Evolutionary conservation across 2,113 vertebrate genomes (phyloP), one percentile per base, ranked within the genome.

Genomic region (Macquaria ambigua): DNA sequence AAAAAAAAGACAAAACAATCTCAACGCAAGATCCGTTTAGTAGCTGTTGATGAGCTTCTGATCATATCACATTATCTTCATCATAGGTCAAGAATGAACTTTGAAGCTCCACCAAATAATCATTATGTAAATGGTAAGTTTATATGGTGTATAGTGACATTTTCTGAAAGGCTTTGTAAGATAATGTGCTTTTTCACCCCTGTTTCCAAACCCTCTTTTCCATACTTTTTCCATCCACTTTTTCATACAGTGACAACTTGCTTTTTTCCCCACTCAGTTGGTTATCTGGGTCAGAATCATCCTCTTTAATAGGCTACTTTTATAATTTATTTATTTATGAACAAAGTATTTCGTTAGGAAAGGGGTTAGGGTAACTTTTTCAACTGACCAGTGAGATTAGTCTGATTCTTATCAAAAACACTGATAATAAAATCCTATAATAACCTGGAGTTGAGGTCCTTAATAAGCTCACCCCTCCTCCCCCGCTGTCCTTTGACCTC

Each of bases 251-350:
- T 21, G 16, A 55, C 23, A 78, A 62, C 18, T 9, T 72, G 58
- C 41, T 79, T 58, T 71, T 59, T 64, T 71, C 6, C 39, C 76
- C 71, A 80, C 43, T 11, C 4, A 11, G 20, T 14, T 41, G 9
- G 11, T 21, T 16, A 50, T 15, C 20, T 50, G 43, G 14, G 3
- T 64, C 23, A 73, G 52, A 56, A 39, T 25, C 2, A 20, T 10
- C 21, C 64, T 43, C 64, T 43, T 6, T 66, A 5, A 39, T 41
- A 3, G 11, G 10, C 39, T 8, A n/a, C 21, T 67, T 67, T 11
- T 39, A 11, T 39, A 39, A 8, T 34, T 34, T 16, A 62, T 20
- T 37, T 6, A 63, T 10, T 37, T 39, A 5, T 62, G 8, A 20
- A 20, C 16, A 1, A 37, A 4, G 16, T 37, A 16, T 50, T 50